Percentiles rank a stretch among this genome's conserved stretches.
Conservation (phyloP, 92 coral and sea anemone species). For the Porites divaricata region DNA sequence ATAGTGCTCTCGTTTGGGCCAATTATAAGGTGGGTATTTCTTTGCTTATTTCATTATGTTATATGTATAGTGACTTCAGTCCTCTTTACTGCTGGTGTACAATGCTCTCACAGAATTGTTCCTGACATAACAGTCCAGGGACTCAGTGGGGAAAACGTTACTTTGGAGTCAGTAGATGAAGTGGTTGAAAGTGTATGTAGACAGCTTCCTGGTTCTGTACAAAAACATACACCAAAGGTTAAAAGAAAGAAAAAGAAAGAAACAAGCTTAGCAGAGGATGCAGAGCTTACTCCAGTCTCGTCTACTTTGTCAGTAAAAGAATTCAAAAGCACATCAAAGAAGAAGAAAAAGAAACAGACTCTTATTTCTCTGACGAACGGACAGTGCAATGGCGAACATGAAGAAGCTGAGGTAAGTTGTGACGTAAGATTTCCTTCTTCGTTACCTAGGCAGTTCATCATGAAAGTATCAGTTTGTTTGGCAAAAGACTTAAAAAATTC, state of each 20-base stretch:
- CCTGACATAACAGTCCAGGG: constrained; percentile 28
- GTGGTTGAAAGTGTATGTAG: background rate
- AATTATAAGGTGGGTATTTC: no score
- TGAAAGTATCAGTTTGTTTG: no score
- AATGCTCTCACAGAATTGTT: background rate
- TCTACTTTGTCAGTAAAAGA: background rate
- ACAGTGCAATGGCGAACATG: background rate
- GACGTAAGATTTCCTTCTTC: background rate
- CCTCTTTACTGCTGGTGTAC: background rate
- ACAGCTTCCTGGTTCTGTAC: background rate
- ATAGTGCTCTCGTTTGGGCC: no score
- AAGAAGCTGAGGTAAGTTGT: background rate
- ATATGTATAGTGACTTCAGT: background rate
- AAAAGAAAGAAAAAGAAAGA: constrained; percentile 20
- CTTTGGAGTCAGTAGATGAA: constrained; percentile 26
- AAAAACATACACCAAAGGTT: constrained; percentile 2
- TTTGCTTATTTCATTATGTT: no score
- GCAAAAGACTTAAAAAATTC: no score
- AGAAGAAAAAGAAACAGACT: constrained; percentile 14
- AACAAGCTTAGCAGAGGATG: background rate
- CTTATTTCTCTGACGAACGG: background rate
- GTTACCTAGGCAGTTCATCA: no score
- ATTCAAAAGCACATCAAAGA: background rate
- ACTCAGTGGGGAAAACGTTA: constrained; percentile 14
- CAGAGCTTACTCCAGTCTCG: background rate